A percentile compares a stretch with the other conserved stretches of the same genome.
Conservation (phyloP, 1,140 invertebrate species). For the Coenobita brevimanus region DNA sequence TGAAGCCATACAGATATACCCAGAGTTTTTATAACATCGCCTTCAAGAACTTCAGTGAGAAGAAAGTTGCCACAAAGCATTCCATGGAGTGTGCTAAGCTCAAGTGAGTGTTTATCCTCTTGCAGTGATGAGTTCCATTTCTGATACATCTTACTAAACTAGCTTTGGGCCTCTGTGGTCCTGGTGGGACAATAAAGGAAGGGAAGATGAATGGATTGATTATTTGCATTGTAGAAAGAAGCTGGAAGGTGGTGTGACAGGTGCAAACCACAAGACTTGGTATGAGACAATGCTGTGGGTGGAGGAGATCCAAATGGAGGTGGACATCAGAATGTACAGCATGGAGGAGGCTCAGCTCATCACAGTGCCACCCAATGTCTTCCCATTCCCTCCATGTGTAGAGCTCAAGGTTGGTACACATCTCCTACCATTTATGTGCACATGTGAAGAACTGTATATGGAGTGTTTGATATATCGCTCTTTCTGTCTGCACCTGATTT, state of each 20-base stretch:
- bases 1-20: slow-evolving; percentile 12
- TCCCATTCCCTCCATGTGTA: slow-evolving; percentile 4
- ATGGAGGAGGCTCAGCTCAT: slow-evolving; percentile 18
- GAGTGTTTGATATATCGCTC: too few relatives aligned
- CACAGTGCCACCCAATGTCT: not conserved
- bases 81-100: not conserved
- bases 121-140: not conserved
- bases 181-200: not conserved
- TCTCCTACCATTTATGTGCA: too few relatives aligned
- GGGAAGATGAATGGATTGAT: not conserved
- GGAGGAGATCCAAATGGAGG: slow-evolving; percentile 56
- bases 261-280: slow-evolving; percentile 15
- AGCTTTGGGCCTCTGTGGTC: not conserved
- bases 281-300: slow-evolving; percentile 49
- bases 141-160: too few relatives aligned
- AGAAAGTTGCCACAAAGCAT: slow-evolving; percentile 5
- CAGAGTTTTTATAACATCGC: not conserved
- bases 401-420: slow-evolving; percentile 46
- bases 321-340: slow-evolving; percentile 36
- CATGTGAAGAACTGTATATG: too few relatives aligned
- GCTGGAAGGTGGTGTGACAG: slow-evolving; percentile 13
- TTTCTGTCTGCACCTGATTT: too few relatives aligned
- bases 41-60: slow-evolving; percentile 29
- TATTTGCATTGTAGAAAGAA: slow-evolving; percentile 8
- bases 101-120: slow-evolving; percentile 25